phyloP scores from a whole-genome alignment of 1,140 invertebrate species.

The Scaptomyza pallida region DNA sequence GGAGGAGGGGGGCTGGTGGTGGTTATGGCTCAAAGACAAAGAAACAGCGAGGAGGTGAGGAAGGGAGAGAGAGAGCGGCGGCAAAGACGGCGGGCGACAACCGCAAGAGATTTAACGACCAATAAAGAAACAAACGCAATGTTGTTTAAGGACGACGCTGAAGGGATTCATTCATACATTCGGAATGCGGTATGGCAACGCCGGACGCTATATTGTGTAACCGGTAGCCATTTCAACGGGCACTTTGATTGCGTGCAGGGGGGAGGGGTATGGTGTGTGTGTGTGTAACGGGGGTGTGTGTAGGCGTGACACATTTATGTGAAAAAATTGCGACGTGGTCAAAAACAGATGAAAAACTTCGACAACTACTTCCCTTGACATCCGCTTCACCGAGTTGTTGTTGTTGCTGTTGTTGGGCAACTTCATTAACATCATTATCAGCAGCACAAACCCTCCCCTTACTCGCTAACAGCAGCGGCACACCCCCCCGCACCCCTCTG shows the following conservation, averaged over 20 bases:
- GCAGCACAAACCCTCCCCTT: neutral
- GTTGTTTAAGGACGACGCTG: slow-evolving; percentile 77
- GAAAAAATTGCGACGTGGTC: slow-evolving; percentile 62
- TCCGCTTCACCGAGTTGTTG: too few relatives aligned
- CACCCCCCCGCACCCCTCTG: neutral
- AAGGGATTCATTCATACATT: slow-evolving; percentile 57
- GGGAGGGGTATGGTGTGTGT: neutral
- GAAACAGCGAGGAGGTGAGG: slow-evolving; percentile 14
- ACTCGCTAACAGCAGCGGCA: too few relatives aligned
- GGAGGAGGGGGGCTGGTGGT: slow-evolving; percentile 9
- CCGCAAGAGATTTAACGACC: slow-evolving; percentile 82
- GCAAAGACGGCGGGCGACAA: slow-evolving; percentile 62
- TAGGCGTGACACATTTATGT: slow-evolving; percentile 78
- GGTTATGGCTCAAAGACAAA: slow-evolving; percentile 15
- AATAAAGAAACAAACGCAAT: slow-evolving; percentile 81
- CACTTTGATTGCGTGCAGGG: slow-evolving; percentile 58
- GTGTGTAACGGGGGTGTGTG: neutral
- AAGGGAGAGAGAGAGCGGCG: too few relatives aligned
- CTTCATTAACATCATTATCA: slow-evolving; percentile 72
- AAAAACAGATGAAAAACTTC: slow-evolving; percentile 58
- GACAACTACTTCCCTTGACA: neutral
- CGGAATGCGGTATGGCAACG: slow-evolving; percentile 36
- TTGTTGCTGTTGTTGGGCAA: slow-evolving; percentile 36
- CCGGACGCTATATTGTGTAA: slow-evolving; percentile 78
- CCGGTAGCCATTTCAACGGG: slow-evolving; percentile 78